Evolutionary conservation across 2,888 invertebrate species (phyloP).

Genomic region (Epistrophe grossulariae): DNA sequence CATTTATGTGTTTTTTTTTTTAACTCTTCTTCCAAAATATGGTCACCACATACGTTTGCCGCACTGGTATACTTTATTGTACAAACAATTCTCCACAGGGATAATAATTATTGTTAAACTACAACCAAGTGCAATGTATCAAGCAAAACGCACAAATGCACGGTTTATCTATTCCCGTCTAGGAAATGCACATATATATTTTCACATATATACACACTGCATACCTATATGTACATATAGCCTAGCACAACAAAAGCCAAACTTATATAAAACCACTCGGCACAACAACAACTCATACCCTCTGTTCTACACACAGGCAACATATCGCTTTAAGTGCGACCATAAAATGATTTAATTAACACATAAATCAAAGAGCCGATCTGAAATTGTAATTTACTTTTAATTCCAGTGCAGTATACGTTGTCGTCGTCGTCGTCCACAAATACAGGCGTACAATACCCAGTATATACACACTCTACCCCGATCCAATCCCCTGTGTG

Average conservation of each 20-base stretch:
- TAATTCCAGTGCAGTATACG: constrained; percentile 77
- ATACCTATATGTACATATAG: neutral
- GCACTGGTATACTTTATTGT: constrained; percentile 24
- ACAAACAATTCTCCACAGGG: constrained; percentile 26
- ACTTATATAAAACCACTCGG: constrained; percentile 37
- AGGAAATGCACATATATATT: constrained; percentile 18
- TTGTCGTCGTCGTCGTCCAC: constrained; percentile 3
- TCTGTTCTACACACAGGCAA: constrained; percentile 54
- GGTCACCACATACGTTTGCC: neutral
- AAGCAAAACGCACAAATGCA: constrained; percentile 66
- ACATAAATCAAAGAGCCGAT: constrained; percentile 80
- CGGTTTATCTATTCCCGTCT: constrained; percentile 53
- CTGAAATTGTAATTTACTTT: constrained; percentile 80
- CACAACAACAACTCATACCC: constrained; percentile 41
- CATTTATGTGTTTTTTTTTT: neutral
- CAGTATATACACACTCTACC: neutral
- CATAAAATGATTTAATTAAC: constrained; percentile 81
- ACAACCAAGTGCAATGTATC: constrained; percentile 61
- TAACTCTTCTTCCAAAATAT: neutral
- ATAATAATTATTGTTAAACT: constrained; percentile 63
- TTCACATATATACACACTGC: constrained; percentile 6
- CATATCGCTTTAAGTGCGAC: constrained; percentile 78
- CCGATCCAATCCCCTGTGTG: constrained; percentile 26
- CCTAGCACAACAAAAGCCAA: neutral
- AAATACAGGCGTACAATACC: constrained; percentile 37